Evolutionary conservation across 2,888 invertebrate genomes (phyloP).

Genomic region (Synanthedon vespiformis): DNA sequence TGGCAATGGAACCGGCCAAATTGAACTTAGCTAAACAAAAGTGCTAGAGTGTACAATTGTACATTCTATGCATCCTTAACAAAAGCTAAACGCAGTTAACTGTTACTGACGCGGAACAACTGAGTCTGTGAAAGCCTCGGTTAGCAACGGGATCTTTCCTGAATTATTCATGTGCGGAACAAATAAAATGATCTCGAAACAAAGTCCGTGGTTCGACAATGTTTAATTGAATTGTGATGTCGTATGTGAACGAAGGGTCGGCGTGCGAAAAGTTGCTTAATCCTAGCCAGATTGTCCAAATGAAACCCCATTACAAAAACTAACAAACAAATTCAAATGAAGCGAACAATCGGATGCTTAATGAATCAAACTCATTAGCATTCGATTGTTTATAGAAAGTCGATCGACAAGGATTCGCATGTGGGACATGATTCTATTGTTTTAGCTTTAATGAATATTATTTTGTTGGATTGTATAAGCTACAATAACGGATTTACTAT

Average conservation of each 20-base stretch:
- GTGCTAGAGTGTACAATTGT: background rate
- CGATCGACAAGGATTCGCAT: too few relatives aligned
- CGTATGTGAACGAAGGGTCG: slow-evolving; percentile 31
- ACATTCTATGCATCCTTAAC: slow-evolving; percentile 9
- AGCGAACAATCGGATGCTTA: background rate
- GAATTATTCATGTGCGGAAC: slow-evolving; percentile 37
- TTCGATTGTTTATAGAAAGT: too few relatives aligned
- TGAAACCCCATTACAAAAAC: slow-evolving; percentile 5
- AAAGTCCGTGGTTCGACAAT: slow-evolving; percentile 25
- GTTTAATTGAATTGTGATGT: slow-evolving; percentile 46
- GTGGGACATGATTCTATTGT: too few relatives aligned
- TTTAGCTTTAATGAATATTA: too few relatives aligned
- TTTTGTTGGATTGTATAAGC: too few relatives aligned
- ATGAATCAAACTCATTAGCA: background rate
- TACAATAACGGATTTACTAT: too few relatives aligned
- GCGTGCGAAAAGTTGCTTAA: slow-evolving; percentile 26
- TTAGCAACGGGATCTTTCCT: slow-evolving; percentile 30
- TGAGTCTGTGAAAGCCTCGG: slow-evolving; percentile 1
- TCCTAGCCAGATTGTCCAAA: slow-evolving; percentile 4
- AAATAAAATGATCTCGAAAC: slow-evolving; percentile 40
- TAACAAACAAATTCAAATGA: slow-evolving; percentile 4
- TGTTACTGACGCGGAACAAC: slow-evolving; percentile 7
- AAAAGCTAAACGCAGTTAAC: slow-evolving; percentile 10
- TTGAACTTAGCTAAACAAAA: background rate
- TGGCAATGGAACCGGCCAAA: background rate